phyloP scores from a whole-genome alignment of 2,888 invertebrate species.

The Rotaria socialis region DNA sequence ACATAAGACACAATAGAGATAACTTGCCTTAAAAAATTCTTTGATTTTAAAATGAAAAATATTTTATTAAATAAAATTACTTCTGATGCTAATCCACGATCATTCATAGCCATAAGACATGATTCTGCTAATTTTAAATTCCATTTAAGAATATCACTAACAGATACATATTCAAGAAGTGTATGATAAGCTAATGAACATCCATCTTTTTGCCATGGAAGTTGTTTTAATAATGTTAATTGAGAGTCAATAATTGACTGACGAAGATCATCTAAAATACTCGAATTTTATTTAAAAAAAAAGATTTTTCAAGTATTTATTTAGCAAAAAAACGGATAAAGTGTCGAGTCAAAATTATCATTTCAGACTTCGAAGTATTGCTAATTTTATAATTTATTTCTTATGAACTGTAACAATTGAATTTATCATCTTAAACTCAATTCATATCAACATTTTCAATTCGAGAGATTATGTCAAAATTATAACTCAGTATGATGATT shows the following conservation, averaged over 20 bases:
- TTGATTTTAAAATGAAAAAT: too few species aligned
- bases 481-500: too few species aligned
- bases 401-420: too few species aligned
- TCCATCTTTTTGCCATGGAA: conserved; percentile 33
- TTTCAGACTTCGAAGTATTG: too few species aligned
- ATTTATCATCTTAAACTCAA: too few species aligned
- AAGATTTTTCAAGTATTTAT: too few species aligned
- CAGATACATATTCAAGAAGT: background rate
- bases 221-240: conserved; percentile 14
- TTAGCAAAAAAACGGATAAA: too few species aligned
- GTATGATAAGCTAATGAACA: conserved; percentile 18
- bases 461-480: too few species aligned
- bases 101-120: background rate
- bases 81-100: background rate
- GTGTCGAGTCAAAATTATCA: too few species aligned
- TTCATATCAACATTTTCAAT: too few species aligned
- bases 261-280: conserved; percentile 23
- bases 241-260: conserved; percentile 12
- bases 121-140: background rate
- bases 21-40: background rate
- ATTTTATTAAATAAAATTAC: background rate
- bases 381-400: too few species aligned
- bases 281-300: too few species aligned
- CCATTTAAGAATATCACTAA: background rate
- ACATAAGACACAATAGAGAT: background rate